phyloP scores from a whole-genome alignment of 2,888 invertebrate species.

The Thereva unica region DNA sequence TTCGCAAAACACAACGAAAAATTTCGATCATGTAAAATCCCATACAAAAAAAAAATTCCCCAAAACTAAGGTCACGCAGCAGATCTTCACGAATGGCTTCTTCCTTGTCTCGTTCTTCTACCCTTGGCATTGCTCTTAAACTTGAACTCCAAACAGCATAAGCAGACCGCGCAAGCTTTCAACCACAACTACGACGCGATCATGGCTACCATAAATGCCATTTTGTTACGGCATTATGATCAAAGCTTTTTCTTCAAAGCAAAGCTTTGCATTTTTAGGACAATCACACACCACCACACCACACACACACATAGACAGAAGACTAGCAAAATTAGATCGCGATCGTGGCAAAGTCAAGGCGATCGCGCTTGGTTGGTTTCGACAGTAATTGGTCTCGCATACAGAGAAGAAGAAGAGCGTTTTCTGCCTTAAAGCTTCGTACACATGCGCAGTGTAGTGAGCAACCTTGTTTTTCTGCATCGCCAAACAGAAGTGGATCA shows the following conservation, averaged over 20 bases:
- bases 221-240: no score
- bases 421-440: no score
- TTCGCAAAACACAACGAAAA: no score
- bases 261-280: background rate
- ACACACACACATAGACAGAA: background rate
- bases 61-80: no score
- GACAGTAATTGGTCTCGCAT: background rate
- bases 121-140: constrained; percentile 25
- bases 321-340: constrained; percentile 21
- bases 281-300: background rate
- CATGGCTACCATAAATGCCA: background rate
- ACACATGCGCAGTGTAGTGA: no score
- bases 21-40: no score
- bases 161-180: background rate
- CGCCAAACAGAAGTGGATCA: background rate
- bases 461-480: no score
- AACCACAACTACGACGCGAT: background rate
- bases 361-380: constrained; percentile 4
- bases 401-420: background rate
- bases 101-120: no score
- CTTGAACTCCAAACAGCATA: constrained; percentile 6
- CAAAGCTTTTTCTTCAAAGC: background rate
- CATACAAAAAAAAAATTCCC: no score
- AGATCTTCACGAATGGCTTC: no score
- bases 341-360: constrained; percentile 33